Conservation (phyloP, 2,113 vertebrate species). For the Rhizomys pruinosus region DNA sequence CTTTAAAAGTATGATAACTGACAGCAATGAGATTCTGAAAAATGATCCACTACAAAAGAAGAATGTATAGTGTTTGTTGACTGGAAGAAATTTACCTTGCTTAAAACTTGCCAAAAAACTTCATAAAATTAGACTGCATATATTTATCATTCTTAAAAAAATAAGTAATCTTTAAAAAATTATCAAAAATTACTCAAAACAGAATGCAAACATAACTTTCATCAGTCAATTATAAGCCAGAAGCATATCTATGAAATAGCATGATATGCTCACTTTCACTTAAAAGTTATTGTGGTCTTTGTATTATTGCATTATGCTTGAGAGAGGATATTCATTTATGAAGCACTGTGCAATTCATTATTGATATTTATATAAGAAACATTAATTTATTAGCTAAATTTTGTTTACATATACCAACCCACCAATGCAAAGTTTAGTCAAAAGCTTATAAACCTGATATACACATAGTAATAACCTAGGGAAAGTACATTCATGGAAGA, state of each 20-base stretch:
- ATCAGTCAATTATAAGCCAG: background rate
- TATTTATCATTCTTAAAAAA: background rate
- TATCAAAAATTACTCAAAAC: background rate
- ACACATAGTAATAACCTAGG: background rate
- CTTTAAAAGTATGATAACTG: background rate
- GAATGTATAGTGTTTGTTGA: background rate
- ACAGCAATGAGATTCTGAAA: background rate
- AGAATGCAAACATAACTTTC: background rate
- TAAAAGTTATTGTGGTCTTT: background rate
- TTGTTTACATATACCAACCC: background rate
- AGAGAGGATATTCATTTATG: background rate
- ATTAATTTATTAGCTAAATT: slow-evolving; percentile 15
- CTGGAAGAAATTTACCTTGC: background rate
- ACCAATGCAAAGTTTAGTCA: background rate
- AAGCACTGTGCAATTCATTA: background rate
- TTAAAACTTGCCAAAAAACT: background rate
- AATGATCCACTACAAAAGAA: background rate
- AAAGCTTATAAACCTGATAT: background rate
- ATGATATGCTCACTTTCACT: background rate
- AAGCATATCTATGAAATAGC: background rate
- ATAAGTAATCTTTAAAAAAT: background rate
- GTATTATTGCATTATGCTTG: background rate
- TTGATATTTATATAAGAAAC: background rate
- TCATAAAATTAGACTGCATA: background rate
- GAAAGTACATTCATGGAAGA: background rate